Conservation (phyloP, 2,113 vertebrate genomes). For the Ceyx margarethae region DNA sequence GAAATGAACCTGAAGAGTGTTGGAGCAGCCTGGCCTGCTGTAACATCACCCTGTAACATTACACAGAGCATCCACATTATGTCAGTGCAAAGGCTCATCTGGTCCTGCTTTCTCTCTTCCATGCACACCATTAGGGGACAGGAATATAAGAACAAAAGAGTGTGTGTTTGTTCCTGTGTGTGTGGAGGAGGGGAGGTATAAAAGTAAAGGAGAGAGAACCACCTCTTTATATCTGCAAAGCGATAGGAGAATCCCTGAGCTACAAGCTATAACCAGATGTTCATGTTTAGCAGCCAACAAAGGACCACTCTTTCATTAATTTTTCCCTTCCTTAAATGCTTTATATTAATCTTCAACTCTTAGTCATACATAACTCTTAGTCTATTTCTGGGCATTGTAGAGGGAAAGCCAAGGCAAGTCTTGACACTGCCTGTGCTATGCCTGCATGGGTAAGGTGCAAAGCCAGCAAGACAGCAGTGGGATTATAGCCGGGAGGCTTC, state of each 20-base stretch:
- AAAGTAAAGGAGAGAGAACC: neutral
- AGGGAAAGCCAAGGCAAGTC: neutral
- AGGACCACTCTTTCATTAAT: neutral
- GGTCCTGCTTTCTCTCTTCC: neutral
- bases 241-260: neutral
- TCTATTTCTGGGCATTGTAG: neutral
- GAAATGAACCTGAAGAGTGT: fast-evolving
- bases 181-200: fast-evolving
- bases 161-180: neutral
- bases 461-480: neutral
- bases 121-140: neutral
- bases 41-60: neutral
- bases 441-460: neutral
- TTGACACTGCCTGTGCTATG: neutral
- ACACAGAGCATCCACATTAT: neutral
- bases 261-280: neutral
- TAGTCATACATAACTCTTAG: too few species aligned
- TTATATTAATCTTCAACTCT: neutral
- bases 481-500: neutral
- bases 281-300: neutral
- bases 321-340: neutral
- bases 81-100: neutral
- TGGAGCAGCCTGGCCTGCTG: neutral
- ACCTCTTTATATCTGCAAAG: neutral
- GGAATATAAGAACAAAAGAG: neutral